Conservation (phyloP, 2,797 vertebrate species). For the Microctenopoma steveboyesi region DNA sequence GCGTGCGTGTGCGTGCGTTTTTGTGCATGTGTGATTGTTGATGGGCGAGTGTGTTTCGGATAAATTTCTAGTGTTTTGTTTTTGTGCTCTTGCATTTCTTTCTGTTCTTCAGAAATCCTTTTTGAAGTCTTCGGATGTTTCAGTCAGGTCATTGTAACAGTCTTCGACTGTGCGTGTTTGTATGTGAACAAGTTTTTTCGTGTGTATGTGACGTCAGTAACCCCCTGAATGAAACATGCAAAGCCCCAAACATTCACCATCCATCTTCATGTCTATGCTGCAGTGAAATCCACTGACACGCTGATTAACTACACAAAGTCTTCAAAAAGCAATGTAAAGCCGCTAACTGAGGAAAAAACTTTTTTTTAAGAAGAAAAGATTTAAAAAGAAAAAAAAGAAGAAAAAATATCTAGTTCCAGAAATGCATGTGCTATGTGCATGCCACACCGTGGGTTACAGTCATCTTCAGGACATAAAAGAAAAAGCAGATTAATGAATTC, state of each 20-base stretch:
- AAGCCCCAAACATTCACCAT: slow-evolving; percentile 69
- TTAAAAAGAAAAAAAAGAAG: slow-evolving; percentile 47
- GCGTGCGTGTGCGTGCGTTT: slow-evolving; percentile 36
- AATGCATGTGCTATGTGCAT: slow-evolving; percentile 91
- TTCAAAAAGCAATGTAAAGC: slow-evolving; percentile 85
- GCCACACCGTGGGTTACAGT: slow-evolving; percentile 87
- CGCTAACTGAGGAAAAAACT: slow-evolving; percentile 75
- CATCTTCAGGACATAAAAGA: slow-evolving; percentile 87
- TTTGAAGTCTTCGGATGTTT: slow-evolving; percentile 40
- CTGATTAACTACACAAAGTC: slow-evolving; percentile 78
- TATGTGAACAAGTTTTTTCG: not conserved
- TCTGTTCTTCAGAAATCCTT: slow-evolving; percentile 52
- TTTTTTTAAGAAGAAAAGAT: slow-evolving; percentile 79
- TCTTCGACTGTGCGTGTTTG: slow-evolving; percentile 31
- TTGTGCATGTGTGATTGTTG: slow-evolving; percentile 27
- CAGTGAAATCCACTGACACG: slow-evolving; percentile 80
- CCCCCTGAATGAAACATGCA: slow-evolving; percentile 60
- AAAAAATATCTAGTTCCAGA: slow-evolving; percentile 86
- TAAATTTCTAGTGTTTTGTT: slow-evolving; percentile 33
- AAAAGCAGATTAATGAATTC: slow-evolving; percentile 82
- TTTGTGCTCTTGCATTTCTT: slow-evolving; percentile 52
- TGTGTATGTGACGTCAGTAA: slow-evolving; percentile 43
- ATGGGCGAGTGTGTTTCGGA: slow-evolving; percentile 45
- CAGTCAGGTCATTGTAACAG: slow-evolving; percentile 37
- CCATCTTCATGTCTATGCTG: slow-evolving; percentile 76